Percentiles rank a stretch among this genome's conserved stretches.
Evolutionary conservation across 2,797 vertebrate genomes (phyloP).

Genomic region (Rhynchotus rufescens): DNA sequence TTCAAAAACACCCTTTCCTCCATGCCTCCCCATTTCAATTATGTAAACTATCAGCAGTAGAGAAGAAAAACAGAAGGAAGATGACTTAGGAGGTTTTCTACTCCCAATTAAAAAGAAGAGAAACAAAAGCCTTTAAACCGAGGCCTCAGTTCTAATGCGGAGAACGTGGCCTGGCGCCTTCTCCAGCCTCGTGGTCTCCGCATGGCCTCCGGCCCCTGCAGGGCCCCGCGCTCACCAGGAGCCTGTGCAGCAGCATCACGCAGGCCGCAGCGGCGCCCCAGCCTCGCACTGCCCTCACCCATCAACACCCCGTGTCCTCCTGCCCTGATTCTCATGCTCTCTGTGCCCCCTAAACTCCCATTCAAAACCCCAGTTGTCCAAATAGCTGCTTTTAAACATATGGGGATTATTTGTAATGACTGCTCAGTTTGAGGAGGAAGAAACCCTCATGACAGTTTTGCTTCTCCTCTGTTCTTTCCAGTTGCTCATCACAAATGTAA

Average conservation of each 20-base stretch:
- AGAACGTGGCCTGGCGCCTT: not conserved
- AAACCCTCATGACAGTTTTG: not conserved
- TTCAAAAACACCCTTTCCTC: not conserved
- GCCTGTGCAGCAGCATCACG: accelerated
- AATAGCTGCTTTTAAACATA: not conserved
- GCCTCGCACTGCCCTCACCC: not conserved
- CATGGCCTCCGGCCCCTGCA: not conserved
- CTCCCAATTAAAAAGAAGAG: not conserved
- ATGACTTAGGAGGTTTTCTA: not conserved
- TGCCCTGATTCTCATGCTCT: accelerated
- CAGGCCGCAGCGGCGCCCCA: accelerated
- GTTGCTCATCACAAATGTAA: too few relatives aligned
- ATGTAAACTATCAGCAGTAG: not conserved
- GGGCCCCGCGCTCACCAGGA: not conserved
- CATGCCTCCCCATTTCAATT: not conserved
- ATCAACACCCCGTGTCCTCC: not conserved
- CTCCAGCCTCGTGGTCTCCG: not conserved
- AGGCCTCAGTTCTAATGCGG: not conserved
- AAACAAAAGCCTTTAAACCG: not conserved
- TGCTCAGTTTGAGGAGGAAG: not conserved
- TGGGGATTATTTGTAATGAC: accelerated
- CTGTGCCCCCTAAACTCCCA: not conserved
- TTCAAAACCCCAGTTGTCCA: accelerated
- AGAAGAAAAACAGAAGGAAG: not conserved
- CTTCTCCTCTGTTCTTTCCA: not conserved